Percentiles rank a stretch among this genome's conserved stretches.
Conservation (phyloP, 53 echinoderm and acorn worm species). For the Holothuria leucospilota region DNA sequence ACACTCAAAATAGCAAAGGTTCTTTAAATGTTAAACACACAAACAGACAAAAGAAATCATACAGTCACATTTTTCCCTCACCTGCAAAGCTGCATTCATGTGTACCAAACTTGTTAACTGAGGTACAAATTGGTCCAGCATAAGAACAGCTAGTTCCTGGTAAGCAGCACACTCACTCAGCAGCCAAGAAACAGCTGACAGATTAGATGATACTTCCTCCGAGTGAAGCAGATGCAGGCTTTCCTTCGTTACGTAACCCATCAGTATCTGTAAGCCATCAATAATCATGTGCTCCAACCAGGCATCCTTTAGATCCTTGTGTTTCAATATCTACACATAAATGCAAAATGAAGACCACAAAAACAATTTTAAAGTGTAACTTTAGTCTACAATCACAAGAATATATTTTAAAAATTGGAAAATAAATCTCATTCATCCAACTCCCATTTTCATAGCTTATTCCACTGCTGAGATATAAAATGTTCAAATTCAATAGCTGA, state of each 20-base stretch:
- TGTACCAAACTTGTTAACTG: conserved; percentile 60
- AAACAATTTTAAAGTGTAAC: no score
- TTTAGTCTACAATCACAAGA: no score
- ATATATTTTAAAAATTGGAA: no score
- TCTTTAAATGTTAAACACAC: neutral
- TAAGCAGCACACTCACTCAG: conserved; percentile 48
- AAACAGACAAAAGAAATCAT: neutral
- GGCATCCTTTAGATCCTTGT: conserved; percentile 63
- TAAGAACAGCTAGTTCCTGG: conserved; percentile 62
- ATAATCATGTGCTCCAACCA: conserved; percentile 84
- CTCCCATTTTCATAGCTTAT: no score
- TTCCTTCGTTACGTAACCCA: conserved; percentile 54
- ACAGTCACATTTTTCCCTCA: conserved; percentile 1
- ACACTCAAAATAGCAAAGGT: no score
- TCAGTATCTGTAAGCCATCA: conserved; percentile 63
- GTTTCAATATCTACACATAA: conserved; percentile 54
- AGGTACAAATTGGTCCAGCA: conserved; percentile 70
- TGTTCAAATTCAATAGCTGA: no score
- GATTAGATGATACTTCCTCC: conserved; percentile 14
- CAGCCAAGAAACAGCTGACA: conserved; percentile 37
- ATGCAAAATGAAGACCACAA: no score
- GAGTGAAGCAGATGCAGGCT: conserved; percentile 20
- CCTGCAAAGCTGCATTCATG: conserved; percentile 57
- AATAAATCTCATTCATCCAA: no score
- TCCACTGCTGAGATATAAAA: no score